phyloP scores from a whole-genome alignment of 2,888 invertebrate genomes.

The Lymantria monacha region DNA sequence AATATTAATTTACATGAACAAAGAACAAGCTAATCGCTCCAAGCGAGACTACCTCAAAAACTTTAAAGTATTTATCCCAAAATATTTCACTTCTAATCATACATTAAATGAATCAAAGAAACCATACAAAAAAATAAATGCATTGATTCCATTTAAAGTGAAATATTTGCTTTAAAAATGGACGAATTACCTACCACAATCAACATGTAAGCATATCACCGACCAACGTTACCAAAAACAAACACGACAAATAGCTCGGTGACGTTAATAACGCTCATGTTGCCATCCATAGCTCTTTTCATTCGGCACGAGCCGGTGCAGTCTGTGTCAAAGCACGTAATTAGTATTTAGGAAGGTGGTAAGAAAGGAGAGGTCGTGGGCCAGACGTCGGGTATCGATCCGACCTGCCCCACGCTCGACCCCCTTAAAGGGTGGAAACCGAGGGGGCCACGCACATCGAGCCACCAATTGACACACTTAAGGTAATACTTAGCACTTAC shows the following conservation, averaged over 20 bases:
- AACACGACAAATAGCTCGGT: slow-evolving; percentile 52
- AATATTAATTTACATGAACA: no score
- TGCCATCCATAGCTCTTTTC: slow-evolving; percentile 72
- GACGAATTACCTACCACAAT: slow-evolving; percentile 23
- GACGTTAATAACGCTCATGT: slow-evolving; percentile 71
- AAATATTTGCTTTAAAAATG: neutral
- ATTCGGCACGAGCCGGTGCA: slow-evolving; percentile 71
- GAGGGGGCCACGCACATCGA: slow-evolving; percentile 76
- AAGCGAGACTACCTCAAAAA: no score
- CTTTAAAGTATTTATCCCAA: no score
- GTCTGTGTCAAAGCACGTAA: slow-evolving; percentile 82
- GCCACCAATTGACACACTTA: slow-evolving; percentile 82
- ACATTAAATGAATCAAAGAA: no score
- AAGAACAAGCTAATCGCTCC: no score
- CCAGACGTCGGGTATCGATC: slow-evolving; percentile 86
- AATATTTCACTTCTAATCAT: no score
- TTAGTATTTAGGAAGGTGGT: slow-evolving; percentile 83
- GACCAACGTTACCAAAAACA: slow-evolving; percentile 61
- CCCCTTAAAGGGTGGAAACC: slow-evolving; percentile 51
- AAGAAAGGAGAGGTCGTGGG: slow-evolving; percentile 82
- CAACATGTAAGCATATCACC: slow-evolving; percentile 45
- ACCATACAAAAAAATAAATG: no score
- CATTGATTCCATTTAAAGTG: no score
- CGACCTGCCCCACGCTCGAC: slow-evolving; percentile 79
- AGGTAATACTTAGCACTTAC: slow-evolving; percentile 76